Conservation (phyloP, 2,797 vertebrate genomes). For the Micropoecilia bifurca region DNA sequence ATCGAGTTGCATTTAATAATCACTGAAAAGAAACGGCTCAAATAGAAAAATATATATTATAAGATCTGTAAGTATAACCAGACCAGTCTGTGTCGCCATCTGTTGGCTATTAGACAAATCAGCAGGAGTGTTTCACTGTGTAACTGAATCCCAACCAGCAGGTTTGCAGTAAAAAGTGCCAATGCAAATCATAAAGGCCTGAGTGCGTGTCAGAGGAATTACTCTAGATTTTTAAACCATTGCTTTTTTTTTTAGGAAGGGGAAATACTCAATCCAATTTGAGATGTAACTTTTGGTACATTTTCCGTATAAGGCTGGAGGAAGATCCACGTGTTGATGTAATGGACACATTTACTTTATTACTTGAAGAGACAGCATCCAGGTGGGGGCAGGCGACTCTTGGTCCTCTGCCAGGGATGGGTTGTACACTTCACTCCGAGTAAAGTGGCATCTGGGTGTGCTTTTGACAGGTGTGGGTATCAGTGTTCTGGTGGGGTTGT, state of each 20-base stretch:
- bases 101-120: slow-evolving; percentile 48
- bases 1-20: neutral
- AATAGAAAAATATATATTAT: neutral
- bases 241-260: neutral
- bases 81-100: slow-evolving; percentile 66
- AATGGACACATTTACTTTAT: neutral
- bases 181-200: slow-evolving; percentile 6
- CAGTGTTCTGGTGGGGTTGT: neutral
- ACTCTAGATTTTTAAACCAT: neutral
- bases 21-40: neutral
- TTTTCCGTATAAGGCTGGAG: neutral
- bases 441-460: neutral
- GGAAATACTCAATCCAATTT: neutral
- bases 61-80: neutral
- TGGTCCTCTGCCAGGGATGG: neutral
- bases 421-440: neutral
- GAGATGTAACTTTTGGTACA: neutral
- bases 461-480: neutral
- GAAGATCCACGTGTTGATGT: neutral
- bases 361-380: neutral
- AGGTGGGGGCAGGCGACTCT: neutral
- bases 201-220: slow-evolving; percentile 5
- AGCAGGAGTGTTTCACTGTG: slow-evolving; percentile 17
- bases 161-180: slow-evolving; percentile 22
- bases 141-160: slow-evolving; percentile 1